Evolutionary conservation across 2,113 vertebrate genomes (phyloP).

Genomic region (Peromyscus polionotus): DNA sequence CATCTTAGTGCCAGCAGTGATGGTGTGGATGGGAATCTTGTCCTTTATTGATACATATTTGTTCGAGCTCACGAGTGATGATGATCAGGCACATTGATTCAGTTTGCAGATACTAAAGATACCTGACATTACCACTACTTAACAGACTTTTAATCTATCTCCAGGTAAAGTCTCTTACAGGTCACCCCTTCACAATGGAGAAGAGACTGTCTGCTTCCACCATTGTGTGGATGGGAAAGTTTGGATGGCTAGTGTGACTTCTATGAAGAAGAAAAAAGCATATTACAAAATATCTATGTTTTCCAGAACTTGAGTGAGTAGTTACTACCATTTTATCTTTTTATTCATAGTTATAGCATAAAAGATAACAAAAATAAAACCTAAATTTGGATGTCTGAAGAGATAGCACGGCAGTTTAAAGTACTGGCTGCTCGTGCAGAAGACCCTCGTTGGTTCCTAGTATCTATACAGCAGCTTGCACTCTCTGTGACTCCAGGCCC

Average conservation of each 20-base stretch:
- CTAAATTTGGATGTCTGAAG: background rate
- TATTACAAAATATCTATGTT: background rate
- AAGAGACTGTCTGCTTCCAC: background rate
- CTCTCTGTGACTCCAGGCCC: too few species aligned
- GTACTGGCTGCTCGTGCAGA: background rate
- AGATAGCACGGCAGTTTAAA: background rate
- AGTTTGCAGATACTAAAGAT: background rate
- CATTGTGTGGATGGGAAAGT: background rate
- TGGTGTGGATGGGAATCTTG: background rate
- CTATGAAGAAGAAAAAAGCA: background rate
- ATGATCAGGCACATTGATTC: background rate
- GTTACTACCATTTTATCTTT: background rate
- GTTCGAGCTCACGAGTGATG: background rate
- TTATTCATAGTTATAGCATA: background rate
- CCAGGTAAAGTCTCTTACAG: background rate
- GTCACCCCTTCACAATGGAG: background rate
- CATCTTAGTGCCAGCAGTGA: background rate
- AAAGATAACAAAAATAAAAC: conserved; percentile 1
- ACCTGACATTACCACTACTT: background rate
- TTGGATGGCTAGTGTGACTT: background rate
- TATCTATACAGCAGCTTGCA: too few species aligned
- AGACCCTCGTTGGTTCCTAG: too few species aligned
- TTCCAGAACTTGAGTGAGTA: background rate
- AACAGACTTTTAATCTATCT: background rate
- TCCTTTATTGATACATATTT: background rate